Conservation (phyloP, 2,797 vertebrate genomes). For the Anguilla megastoma region DNA sequence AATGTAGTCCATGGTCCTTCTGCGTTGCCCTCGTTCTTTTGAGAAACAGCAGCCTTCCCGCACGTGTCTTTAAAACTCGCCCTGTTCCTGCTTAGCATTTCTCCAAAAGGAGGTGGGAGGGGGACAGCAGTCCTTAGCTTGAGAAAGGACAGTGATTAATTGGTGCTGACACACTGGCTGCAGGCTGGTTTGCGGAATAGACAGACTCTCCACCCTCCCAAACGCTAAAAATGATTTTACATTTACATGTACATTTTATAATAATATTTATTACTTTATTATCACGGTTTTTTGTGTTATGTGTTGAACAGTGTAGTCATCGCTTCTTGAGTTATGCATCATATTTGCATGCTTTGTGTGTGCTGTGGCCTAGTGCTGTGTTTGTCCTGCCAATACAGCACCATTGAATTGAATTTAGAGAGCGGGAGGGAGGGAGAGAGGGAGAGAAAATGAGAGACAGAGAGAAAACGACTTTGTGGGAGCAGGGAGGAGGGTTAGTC, state of each 20-base stretch:
- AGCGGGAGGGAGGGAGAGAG: slow-evolving; percentile 33
- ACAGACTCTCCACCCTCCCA: not conserved
- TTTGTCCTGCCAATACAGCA: too few species aligned
- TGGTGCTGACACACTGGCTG: not conserved
- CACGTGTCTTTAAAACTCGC: not conserved
- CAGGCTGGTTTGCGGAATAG: not conserved
- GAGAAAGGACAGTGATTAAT: not conserved
- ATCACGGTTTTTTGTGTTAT: too few species aligned
- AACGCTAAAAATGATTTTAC: not conserved
- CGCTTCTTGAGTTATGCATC: too few species aligned
- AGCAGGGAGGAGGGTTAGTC: too few species aligned
- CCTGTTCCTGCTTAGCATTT: not conserved
- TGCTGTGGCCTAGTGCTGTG: too few species aligned
- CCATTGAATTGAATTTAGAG: slow-evolving; percentile 31
- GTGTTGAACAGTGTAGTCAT: too few species aligned
- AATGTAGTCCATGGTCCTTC: not conserved
- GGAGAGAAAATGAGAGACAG: not conserved
- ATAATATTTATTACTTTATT: too few species aligned
- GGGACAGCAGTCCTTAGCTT: not conserved
- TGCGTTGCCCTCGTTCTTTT: not conserved
- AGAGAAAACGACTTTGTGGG: not conserved
- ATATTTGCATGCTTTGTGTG: not conserved
- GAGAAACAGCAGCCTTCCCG: not conserved
- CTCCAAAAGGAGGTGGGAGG: not conserved
- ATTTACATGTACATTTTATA: too few species aligned